phyloP scores from a whole-genome alignment of 1,140 invertebrate genomes.

The Hetaerina americana region DNA sequence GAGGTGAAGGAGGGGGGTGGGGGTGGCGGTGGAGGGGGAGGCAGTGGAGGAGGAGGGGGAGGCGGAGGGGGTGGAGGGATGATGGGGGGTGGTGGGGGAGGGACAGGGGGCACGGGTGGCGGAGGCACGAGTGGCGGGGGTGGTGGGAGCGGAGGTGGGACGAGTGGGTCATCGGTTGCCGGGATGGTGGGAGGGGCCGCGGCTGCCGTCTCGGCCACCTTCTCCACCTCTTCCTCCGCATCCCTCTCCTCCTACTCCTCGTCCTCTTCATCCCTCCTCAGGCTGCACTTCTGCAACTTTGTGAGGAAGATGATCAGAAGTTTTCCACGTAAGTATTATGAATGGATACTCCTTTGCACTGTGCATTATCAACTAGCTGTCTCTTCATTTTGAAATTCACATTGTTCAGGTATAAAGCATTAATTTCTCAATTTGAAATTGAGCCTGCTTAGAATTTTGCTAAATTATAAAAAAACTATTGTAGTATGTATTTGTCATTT shows the following conservation, averaged over 20 bases:
- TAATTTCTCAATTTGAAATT: no score
- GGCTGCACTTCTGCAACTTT: slow-evolving; percentile 89
- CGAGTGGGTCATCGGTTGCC: no score
- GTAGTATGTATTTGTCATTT: no score
- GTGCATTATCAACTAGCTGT: no score
- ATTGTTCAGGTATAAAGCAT: no score
- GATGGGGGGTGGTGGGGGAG: not conserved
- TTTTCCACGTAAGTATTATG: slow-evolving; percentile 63
- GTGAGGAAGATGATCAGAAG: slow-evolving; percentile 86
- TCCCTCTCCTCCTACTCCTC: not conserved
- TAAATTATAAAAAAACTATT: no score
- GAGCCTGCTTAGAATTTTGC: no score
- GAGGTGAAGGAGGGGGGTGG: slow-evolving; percentile 60
- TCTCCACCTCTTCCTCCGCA: not conserved
- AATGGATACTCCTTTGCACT: slow-evolving; percentile 6
- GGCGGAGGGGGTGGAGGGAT: not conserved
- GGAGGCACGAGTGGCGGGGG: not conserved
- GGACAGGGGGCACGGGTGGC: not conserved
- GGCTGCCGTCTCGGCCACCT: not conserved
- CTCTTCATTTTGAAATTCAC: no score
- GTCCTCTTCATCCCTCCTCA: slow-evolving; percentile 55
- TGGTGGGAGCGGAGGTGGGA: not conserved
- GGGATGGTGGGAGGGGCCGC: not conserved
- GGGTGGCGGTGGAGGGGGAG: slow-evolving; percentile 6
- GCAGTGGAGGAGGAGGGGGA: not conserved